A percentile compares a stretch with the other conserved stretches of the same genome.
These are phyloP conservation scores for Stylophora pistillata DNA, from an alignment of 64 coral and sea anemone species.

Conservation along the genomic window DNA sequence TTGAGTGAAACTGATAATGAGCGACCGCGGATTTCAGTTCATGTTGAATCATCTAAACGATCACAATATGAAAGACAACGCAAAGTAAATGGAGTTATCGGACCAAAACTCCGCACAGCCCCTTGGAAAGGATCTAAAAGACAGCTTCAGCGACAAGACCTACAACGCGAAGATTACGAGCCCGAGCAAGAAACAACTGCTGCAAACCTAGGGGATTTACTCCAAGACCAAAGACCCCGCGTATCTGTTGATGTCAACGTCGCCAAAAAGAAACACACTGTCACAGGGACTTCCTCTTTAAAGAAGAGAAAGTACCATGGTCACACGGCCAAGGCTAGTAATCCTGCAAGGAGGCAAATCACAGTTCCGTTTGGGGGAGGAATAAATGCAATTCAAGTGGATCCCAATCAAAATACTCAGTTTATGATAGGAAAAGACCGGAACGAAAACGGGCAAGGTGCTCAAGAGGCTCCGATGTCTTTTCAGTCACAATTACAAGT, in stretches of 20 bases:
- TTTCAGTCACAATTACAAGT: background rate
- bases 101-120: background rate
- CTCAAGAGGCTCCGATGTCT: background rate
- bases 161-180: background rate
- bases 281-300: background rate
- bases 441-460: background rate
- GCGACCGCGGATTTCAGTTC: slow-evolving; percentile 43
- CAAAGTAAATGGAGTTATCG: too few species aligned
- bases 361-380: background rate
- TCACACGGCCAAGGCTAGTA: background rate
- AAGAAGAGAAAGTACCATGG: background rate
- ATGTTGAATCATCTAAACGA: slow-evolving; percentile 63
- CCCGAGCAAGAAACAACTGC: background rate
- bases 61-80: slow-evolving; percentile 1
- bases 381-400: background rate
- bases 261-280: slow-evolving; percentile 10
- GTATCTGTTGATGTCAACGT: slow-evolving; percentile 35
- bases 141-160: background rate
- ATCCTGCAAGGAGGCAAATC: background rate
- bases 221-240: background rate
- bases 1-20: background rate
- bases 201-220: background rate
- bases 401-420: background rate
- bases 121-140: background rate
- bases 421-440: background rate